These are phyloP conservation scores for Callosobruchus maculatus DNA, from an alignment of 2,888 invertebrate species.

Conservation along the genomic window DNA sequence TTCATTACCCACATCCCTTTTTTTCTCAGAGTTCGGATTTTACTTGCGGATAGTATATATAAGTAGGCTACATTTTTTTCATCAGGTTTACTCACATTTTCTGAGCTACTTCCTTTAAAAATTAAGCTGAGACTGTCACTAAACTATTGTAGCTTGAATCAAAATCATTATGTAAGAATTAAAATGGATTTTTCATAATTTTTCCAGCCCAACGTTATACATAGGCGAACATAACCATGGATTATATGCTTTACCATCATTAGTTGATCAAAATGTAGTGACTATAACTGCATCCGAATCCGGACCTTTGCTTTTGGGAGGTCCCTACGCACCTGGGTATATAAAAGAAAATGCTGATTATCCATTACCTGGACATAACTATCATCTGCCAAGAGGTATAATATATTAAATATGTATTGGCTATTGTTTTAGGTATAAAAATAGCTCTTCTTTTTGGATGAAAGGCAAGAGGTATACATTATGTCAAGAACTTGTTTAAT, in stretches of 20 bases:
- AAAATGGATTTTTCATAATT: not conserved
- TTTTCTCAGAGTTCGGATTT: too few species aligned
- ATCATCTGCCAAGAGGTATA: conserved; percentile 35
- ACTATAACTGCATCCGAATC: conserved; percentile 70
- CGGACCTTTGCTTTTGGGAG: conserved; percentile 69
- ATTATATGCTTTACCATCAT: conserved; percentile 85
- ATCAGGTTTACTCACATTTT: too few species aligned
- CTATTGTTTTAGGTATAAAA: not conserved
- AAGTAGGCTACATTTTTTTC: too few species aligned
- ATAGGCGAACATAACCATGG: conserved; percentile 86
- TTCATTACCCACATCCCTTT: too few species aligned
- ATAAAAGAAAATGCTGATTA: conserved; percentile 37
- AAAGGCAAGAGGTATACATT: too few species aligned
- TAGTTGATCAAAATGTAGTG: conserved; percentile 87
- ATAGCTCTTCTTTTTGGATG: too few species aligned
- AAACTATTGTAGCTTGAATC: too few species aligned
- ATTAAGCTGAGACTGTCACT: too few species aligned
- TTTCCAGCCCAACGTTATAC: conserved; percentile 80
- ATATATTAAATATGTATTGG: conserved; percentile 5
- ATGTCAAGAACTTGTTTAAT: too few species aligned
- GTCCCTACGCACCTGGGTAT: conserved; percentile 53
- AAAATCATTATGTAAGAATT: too few species aligned
- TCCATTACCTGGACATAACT: conserved; percentile 42
- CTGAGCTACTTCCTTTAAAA: too few species aligned
- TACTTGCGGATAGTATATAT: too few species aligned